phyloP scores from a whole-genome alignment of 2,888 invertebrate species.

The Toxonevra muliebris region DNA sequence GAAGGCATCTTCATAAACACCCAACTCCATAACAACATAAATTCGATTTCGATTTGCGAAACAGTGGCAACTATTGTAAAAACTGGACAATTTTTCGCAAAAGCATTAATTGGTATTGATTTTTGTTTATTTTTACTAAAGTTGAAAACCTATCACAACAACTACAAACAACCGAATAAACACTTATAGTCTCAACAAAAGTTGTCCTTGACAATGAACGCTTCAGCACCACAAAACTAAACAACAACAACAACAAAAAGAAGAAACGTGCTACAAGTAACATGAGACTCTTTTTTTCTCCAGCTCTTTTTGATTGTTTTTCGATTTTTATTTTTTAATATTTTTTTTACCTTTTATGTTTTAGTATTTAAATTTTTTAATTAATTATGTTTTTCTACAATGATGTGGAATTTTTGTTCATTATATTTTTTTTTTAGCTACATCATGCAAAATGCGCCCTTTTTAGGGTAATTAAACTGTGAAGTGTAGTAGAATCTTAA shows the following conservation, averaged over 20 bases:
- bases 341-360: background rate
- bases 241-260: background rate
- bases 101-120: too few species aligned
- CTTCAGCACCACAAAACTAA: conserved; percentile 10
- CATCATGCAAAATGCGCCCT: too few species aligned
- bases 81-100: too few species aligned
- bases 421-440: too few species aligned
- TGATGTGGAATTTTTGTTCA: background rate
- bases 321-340: background rate
- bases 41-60: too few species aligned
- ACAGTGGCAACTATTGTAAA: too few species aligned
- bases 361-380: background rate
- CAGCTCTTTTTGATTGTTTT: conserved; percentile 22
- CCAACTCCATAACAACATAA: too few species aligned
- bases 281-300: conserved; percentile 36
- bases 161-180: background rate
- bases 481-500: too few species aligned
- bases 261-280: conserved; percentile 24
- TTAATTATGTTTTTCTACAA: background rate
- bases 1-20: too few species aligned
- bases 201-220: conserved; percentile 46
- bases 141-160: background rate
- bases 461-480: too few species aligned
- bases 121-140: background rate
- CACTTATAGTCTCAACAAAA: conserved; percentile 1